These are phyloP conservation scores for Eilema caniola DNA, from an alignment of 2,888 invertebrate species.

Conservation along the genomic window DNA sequence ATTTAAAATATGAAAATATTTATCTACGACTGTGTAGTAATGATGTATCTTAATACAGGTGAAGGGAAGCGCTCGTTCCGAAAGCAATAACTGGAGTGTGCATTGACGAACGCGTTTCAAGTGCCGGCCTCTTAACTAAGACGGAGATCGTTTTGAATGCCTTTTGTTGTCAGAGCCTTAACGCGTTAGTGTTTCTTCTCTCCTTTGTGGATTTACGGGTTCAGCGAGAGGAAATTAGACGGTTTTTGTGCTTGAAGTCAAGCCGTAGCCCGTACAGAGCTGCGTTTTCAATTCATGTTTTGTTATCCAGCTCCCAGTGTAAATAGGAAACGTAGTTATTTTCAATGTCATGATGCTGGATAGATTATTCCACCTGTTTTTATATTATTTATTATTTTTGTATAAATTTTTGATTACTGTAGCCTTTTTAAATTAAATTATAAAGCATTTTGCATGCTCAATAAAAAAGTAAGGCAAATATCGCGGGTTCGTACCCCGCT, in stretches of 20 bases:
- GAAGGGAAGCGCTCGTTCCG: slow-evolving; percentile 69
- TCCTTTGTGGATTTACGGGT: slow-evolving; percentile 46
- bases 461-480: too few species aligned
- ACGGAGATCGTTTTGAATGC: slow-evolving; percentile 77
- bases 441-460: too few species aligned
- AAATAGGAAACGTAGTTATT: background rate
- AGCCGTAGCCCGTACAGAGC: slow-evolving; percentile 7
- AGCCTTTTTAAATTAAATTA: too few species aligned
- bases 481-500: too few species aligned
- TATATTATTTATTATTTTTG: background rate
- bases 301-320: background rate
- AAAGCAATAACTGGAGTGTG: slow-evolving; percentile 79
- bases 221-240: slow-evolving; percentile 51
- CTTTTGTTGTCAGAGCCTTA: slow-evolving; percentile 66
- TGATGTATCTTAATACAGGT: slow-evolving; percentile 45
- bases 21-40: background rate
- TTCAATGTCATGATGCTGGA: too few species aligned
- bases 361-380: too few species aligned
- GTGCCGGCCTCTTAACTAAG: slow-evolving; percentile 76
- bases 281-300: slow-evolving; percentile 12
- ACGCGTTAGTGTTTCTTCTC: slow-evolving; percentile 57
- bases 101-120: slow-evolving; percentile 79
- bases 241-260: slow-evolving; percentile 45
- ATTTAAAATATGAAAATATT: background rate
- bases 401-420: too few species aligned